Base-by-base conservation (phyloP, 1,140 invertebrate genomes). In the Bombus pyrosoma region DNA sequence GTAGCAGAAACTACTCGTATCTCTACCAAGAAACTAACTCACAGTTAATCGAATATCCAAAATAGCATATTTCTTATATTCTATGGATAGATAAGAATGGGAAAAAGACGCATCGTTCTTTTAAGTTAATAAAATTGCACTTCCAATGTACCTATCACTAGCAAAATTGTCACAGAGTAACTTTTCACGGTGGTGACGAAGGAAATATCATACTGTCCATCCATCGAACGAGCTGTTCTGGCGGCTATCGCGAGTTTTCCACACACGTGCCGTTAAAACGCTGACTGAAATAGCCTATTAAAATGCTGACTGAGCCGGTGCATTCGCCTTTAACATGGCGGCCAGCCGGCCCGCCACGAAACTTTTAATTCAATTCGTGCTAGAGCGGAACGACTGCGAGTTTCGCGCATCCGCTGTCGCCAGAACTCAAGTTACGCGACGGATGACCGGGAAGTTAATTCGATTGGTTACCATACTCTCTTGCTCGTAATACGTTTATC, bases 361-460 rank as follows among this genome's bases (percentile, higher is more conserved):
- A 90, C 86, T 90, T 90, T 90, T 90, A 90, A 90, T 90, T 90
- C 82, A 77, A 90, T 90, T 86, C 80, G 69, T 53, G 79, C 71
- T 41, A 53, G 79, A 88, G 86, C 75, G 86, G 83, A 75, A 82
- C 77, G 80, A 88, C 79, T 76, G 74, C 41, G 47, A 74, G 83
- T 62, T 69, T 57, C 84, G 64, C 47, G 75, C 64, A 39, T 62
- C 57, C 69, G 69, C 80, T 83, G 87, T 89, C 83, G 75, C 87
- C 53, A 22, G 41, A 69, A 85, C 74, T 84, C 76, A 53, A 13
- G 68, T 75, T 81, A 66, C 66, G 78, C 62, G 75, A 87, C 85
- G 85, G 85, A 90, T 90, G 89, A 89, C 89, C 88, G 78, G 81
- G 78, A 68, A 43, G 78, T 79, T 90, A 90, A 90, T 81, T 90